A percentile compares a stretch with the other conserved stretches of the same genome.
These are phyloP conservation scores for Hylaeus anthracinus DNA, from an alignment of 1,140 invertebrate genomes.

Conservation along the genomic window DNA sequence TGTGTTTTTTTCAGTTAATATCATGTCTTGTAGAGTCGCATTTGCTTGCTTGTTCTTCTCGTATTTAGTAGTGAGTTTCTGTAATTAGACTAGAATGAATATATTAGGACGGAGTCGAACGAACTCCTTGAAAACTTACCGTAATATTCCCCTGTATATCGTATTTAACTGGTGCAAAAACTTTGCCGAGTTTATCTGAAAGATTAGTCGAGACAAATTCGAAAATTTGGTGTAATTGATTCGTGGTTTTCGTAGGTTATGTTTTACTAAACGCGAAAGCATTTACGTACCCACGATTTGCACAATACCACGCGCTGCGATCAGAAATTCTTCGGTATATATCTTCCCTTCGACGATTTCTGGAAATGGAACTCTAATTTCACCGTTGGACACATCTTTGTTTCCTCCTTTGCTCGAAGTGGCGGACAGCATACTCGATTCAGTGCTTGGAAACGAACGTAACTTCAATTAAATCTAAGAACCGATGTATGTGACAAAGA, in stretches of 20 bases:
- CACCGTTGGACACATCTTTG: neutral
- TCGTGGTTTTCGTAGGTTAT: conserved; percentile 3
- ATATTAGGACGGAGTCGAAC: conserved; percentile 31
- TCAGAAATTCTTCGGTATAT: conserved; percentile 83
- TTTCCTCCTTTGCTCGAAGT: neutral
- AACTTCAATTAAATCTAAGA: neutral
- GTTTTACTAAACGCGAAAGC: too few species aligned
- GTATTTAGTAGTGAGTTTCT: conserved; percentile 86
- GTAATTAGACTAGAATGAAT: conserved; percentile 38
- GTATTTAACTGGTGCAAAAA: conserved; percentile 86
- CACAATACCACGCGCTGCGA: conserved; percentile 83
- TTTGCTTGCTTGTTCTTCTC: conserved; percentile 80
- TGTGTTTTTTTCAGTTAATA: conserved; percentile 82
- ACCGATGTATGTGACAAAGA: neutral
- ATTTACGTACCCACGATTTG: conserved; percentile 82
- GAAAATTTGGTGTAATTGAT: neutral
- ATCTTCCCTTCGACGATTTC: conserved; percentile 81
- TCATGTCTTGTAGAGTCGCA: conserved; percentile 85
- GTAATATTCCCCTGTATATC: conserved; percentile 89
- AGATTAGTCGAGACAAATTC: conserved; percentile 47
- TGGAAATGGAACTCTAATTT: conserved; percentile 64
- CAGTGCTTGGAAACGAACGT: neutral
- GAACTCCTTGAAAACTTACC: conserved; percentile 78
- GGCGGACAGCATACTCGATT: conserved; percentile 13
- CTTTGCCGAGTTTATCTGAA: conserved; percentile 87